phyloP scores from a whole-genome alignment of 2,113 vertebrate species.

The Tichodroma muraria region DNA sequence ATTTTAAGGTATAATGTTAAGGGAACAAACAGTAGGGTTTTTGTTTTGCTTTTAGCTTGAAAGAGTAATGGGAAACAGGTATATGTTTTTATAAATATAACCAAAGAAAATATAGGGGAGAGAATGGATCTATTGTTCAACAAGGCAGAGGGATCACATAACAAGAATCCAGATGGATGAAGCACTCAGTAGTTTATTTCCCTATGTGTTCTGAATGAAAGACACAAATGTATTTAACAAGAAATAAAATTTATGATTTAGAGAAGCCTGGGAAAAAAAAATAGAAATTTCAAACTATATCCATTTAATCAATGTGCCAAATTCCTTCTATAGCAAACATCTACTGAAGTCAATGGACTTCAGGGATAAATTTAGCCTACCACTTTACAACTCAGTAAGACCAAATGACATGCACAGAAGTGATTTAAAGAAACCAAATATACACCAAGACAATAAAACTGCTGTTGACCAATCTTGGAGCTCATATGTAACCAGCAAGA shows the following conservation, averaged over 20 bases:
- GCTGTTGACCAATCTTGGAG: neutral
- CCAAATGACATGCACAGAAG: slow-evolving; percentile 14
- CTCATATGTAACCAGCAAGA: neutral
- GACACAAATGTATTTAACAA: neutral
- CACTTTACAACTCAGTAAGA: slow-evolving; percentile 4
- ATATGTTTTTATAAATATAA: slow-evolving; percentile 40
- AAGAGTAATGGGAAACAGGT: slow-evolving; percentile 44
- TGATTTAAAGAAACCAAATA: slow-evolving; percentile 14
- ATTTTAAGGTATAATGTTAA: neutral
- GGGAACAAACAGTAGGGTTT: neutral
- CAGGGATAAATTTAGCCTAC: slow-evolving; percentile 36
- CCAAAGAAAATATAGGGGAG: slow-evolving; percentile 6
- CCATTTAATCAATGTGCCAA: neutral
- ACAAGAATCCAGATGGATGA: slow-evolving; percentile 25
- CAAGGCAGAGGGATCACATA: slow-evolving; percentile 17
- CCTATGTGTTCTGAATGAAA: neutral
- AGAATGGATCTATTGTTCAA: slow-evolving; percentile 48
- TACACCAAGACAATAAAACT: slow-evolving; percentile 9
- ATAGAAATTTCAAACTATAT: neutral
- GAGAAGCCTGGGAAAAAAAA: neutral
- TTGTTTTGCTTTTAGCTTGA: slow-evolving; percentile 37
- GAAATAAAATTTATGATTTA: neutral
- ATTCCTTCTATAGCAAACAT: slow-evolving; percentile 7
- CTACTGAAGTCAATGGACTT: slow-evolving; percentile 3
- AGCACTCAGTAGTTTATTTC: slow-evolving; percentile 11